phyloP scores from a whole-genome alignment of 2,797 vertebrate genomes.

The Syngnathus rostellatus region DNA sequence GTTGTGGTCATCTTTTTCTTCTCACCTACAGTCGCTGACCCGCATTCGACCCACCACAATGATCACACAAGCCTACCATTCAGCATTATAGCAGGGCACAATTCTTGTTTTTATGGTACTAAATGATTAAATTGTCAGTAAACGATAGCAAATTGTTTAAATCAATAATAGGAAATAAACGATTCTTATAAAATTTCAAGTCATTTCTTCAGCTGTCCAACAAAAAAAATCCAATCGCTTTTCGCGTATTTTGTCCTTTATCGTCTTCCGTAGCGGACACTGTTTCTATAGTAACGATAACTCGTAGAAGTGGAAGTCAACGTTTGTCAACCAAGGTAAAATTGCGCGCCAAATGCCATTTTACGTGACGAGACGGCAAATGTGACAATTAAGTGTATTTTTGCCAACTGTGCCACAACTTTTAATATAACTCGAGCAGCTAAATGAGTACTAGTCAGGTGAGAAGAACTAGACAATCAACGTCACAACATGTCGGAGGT shows the following conservation, averaged over 20 bases:
- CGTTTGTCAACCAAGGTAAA: neutral
- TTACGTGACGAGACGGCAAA: neutral
- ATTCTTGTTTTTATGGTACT: neutral
- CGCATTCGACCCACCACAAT: conserved; percentile 13
- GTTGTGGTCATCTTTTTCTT: conserved; percentile 45
- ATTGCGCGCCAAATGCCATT: neutral
- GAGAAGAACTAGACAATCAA: neutral
- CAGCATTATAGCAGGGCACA: neutral
- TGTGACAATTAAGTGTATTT: neutral
- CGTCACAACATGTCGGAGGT: neutral
- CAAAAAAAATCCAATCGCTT: neutral
- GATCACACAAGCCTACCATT: conserved; percentile 39
- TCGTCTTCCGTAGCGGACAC: conserved; percentile 9
- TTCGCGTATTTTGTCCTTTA: conserved; percentile 38
- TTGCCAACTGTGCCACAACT: neutral
- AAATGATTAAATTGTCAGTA: too few relatives aligned
- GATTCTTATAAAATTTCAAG: too few relatives aligned
- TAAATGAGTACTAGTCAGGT: neutral
- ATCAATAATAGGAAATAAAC: too few relatives aligned
- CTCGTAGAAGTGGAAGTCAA: neutral
- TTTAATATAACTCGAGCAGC: neutral
- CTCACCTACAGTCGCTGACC: conserved; percentile 47
- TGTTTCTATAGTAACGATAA: conserved; percentile 56
- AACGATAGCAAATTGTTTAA: too few relatives aligned
- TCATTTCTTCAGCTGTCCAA: too few relatives aligned